Percentiles rank a stretch among this genome's conserved stretches.
These are phyloP conservation scores for Geotrupes spiniger DNA, from an alignment of 2,888 invertebrate species.

Conservation along the genomic window DNA sequence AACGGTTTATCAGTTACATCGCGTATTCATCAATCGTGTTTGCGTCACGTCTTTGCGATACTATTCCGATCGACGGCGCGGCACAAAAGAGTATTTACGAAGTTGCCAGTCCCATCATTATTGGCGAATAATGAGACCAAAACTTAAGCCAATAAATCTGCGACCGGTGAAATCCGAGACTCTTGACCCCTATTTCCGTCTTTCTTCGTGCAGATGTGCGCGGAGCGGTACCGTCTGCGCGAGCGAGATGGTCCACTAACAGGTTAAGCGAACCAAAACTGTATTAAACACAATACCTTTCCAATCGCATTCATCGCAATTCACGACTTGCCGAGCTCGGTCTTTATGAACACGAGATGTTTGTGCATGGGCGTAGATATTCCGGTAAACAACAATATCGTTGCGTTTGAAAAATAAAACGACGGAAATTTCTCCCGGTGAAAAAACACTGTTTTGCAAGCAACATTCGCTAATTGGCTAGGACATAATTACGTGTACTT, in stretches of 20 bases:
- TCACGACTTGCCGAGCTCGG: background rate
- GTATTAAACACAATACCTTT: conserved; percentile 5
- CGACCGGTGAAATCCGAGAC: conserved; percentile 26
- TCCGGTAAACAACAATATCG: no score
- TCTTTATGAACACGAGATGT: no score
- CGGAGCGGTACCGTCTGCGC: background rate
- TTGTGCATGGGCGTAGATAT: no score
- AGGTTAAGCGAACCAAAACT: conserved; percentile 6
- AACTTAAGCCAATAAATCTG: conserved; percentile 27
- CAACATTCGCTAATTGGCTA: no score
- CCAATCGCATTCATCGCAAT: conserved; percentile 6
- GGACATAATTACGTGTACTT: no score
- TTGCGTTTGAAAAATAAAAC: no score
- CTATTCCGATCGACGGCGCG: no score
- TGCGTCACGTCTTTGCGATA: no score
- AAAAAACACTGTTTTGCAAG: no score
- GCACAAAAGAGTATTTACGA: conserved; percentile 24
- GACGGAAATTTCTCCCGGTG: no score
- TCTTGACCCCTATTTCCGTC: conserved; percentile 30
- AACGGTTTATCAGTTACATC: no score
- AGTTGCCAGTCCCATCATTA: conserved; percentile 23
- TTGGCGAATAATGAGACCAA: conserved; percentile 30
- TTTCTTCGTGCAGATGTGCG: conserved; percentile 7
- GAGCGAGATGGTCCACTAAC: background rate
- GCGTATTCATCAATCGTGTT: no score